Evolutionary conservation across 1,140 invertebrate species (phyloP), one percentile per base, ranked within the genome.

Genomic region (Meloidogyne floridensis): DNA sequence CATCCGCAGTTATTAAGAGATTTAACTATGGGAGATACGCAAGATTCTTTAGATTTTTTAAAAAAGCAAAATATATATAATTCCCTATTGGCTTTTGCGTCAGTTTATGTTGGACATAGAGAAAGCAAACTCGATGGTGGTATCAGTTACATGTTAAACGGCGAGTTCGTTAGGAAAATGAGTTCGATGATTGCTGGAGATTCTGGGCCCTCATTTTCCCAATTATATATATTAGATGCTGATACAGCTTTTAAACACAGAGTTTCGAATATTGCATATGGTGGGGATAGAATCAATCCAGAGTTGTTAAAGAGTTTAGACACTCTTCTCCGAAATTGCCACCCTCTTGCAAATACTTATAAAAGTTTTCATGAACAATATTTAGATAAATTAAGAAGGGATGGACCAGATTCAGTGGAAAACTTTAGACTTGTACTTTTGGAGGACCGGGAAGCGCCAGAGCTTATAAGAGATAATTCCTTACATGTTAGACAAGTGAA

Each of bases 91-190:
- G 72, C 72, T 3, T 73, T 73, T 20, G 72, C 72, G 13, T 73
- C 72, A 13, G n/a, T 73, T 15, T 73, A 43, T 0, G 72, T 73
- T 13, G 72, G 72, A 4, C 72, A 73, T 15, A 10, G 53, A 18
- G 72, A 73, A 18, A 73, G 53, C 53, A n/a, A 43, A 5, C 15
- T 13, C 3, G 72, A 18, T 6, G 72, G 72, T 4, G 2, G 0
- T 18, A 11, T 73, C n/a, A 47, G 72, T 15, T 73, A 47, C n/a
- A 73, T n/a, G 72, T 15, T 73, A 18, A 73, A 73, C 15, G 72
- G 72, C 6, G 72, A 73, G 53, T 73, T 73, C 53, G 72, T 73
- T 2, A 2, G 72, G 1, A 11, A 6, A 20, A 73, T 73, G 2
- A 73, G 72, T 18, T 73, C 72, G 0, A 5, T 73, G 11, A 47